These are phyloP conservation scores for Alentia gelatinosa DNA, from an alignment of 2,888 invertebrate species.

Conservation along the genomic window DNA sequence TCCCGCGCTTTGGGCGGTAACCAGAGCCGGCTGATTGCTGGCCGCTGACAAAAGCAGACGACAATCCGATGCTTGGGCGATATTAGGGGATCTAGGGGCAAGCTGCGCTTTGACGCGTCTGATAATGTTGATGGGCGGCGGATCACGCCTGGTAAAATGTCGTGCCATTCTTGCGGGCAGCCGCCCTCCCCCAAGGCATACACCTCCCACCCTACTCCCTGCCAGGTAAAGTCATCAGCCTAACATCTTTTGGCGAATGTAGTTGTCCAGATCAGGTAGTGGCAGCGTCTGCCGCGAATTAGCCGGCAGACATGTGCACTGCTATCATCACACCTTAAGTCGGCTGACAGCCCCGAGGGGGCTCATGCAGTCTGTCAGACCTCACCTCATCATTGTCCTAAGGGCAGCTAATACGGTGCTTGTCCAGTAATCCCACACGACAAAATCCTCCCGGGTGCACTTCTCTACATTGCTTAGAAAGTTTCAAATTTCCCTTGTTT, in stretches of 20 bases:
- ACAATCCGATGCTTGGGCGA: slow-evolving; percentile 22
- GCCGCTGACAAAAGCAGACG: slow-evolving; percentile 30
- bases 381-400: background rate
- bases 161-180: slow-evolving; percentile 29
- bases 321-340: slow-evolving; percentile 34
- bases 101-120: slow-evolving; percentile 16
- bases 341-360: background rate
- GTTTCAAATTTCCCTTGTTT: no score
- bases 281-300: background rate
- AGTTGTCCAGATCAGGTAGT: slow-evolving; percentile 29
- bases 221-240: slow-evolving; percentile 33
- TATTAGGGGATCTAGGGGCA: slow-evolving; percentile 37
- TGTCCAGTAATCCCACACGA: background rate
- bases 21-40: slow-evolving; percentile 30
- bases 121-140: slow-evolving; percentile 39
- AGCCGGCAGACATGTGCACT: slow-evolving; percentile 2
- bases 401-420: background rate
- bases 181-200: no score
- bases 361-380: background rate
- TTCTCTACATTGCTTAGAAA: background rate
- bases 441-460: no score
- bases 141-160: slow-evolving; percentile 13
- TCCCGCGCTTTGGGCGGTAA: slow-evolving; percentile 34
- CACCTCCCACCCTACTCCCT: no score
- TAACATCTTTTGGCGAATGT: slow-evolving; percentile 29